A percentile compares a stretch with the other conserved stretches of the same genome.
Evolutionary conservation across 2,113 vertebrate genomes (phyloP).

Genomic region (Trogon surrucura): DNA sequence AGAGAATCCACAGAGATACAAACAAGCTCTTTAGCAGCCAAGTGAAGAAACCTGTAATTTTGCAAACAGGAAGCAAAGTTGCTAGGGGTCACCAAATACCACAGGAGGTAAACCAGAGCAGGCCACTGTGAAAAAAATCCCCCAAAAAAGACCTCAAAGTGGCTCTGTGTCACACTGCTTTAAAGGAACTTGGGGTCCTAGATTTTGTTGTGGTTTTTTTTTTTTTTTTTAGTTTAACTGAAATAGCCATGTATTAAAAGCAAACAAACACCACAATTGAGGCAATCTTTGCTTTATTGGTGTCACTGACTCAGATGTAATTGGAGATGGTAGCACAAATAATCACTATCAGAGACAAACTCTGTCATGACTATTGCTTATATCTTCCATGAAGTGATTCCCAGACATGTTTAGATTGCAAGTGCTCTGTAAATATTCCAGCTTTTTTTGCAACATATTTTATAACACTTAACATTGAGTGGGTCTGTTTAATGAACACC

Average conservation of each 20-base stretch:
- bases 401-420: neutral
- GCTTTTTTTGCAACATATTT: neutral
- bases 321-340: neutral
- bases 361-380: neutral
- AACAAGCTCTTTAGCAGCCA: neutral
- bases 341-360: neutral
- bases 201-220: too few relatives aligned
- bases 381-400: neutral
- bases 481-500: neutral
- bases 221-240: neutral
- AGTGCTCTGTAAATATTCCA: neutral
- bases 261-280: neutral
- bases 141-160: neutral
- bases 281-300: neutral
- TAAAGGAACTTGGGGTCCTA: neutral
- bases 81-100: neutral
- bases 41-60: slow-evolving; percentile 11
- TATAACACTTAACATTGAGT: neutral
- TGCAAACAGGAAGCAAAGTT: neutral
- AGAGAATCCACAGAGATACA: neutral
- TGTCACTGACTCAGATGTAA: neutral
- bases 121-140: neutral
- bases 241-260: neutral
- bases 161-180: neutral
- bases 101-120: neutral